Conservation (phyloP, 2,113 vertebrate genomes). For the Muntiacus muntjak region DNA sequence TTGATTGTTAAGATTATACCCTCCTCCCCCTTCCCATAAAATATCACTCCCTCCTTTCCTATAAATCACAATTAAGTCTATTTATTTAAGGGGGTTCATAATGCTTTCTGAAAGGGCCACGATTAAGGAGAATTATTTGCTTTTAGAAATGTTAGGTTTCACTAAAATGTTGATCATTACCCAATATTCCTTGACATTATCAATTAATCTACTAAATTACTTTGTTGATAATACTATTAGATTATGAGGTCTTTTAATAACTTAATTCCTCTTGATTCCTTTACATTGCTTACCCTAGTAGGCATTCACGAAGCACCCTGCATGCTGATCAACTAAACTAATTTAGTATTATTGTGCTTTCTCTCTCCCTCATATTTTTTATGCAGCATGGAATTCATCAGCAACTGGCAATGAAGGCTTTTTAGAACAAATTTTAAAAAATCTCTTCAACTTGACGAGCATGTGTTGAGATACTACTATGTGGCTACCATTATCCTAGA, state of each 20-base stretch:
- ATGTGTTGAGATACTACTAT: constrained; percentile 21
- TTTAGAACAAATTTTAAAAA: constrained; percentile 45
- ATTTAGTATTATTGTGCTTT: constrained; percentile 1
- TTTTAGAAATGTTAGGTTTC: constrained; percentile 14
- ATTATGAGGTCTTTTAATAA: not conserved
- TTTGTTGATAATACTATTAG: constrained; percentile 9
- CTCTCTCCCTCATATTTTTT: not conserved
- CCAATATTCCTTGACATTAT: constrained; percentile 1
- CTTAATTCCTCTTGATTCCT: not conserved
- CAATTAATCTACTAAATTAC: not conserved
- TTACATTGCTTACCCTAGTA: constrained; percentile 21
- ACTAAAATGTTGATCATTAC: constrained; percentile 26
- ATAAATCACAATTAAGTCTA: not conserved
- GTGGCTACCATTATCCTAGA: constrained; percentile 19
- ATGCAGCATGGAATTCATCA: constrained; percentile 48
- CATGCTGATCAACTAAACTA: not conserved
- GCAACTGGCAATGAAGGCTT: constrained; percentile 44
- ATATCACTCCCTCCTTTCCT: not conserved
- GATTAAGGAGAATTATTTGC: constrained; percentile 1
- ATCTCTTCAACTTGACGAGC: not conserved
- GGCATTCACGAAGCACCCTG: not conserved
- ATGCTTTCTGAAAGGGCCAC: not conserved
- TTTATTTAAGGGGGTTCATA: not conserved
- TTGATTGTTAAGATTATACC: not conserved
- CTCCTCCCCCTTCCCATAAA: not conserved